A percentile compares a stretch with the other conserved stretches of the same genome.
Evolutionary conservation across 2,113 vertebrate genomes (phyloP).

Genomic region (Empidonax traillii): DNA sequence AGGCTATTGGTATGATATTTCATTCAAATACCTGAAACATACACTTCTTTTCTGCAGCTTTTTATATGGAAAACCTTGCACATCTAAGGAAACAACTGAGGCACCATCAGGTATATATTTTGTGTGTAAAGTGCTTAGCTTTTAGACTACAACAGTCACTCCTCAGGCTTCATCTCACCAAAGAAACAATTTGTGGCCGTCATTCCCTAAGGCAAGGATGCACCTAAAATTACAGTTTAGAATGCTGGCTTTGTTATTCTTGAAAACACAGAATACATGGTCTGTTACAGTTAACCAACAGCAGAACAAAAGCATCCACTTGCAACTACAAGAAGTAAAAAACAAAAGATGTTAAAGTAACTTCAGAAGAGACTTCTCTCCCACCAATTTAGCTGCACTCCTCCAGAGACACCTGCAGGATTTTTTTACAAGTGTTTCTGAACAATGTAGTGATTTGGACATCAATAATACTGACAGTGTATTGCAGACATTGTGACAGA

Average conservation of each 20-base stretch:
- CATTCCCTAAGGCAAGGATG: neutral
- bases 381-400: neutral
- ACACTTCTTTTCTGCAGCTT: neutral
- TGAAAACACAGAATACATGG: neutral
- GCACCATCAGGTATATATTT: neutral
- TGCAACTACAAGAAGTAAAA: neutral
- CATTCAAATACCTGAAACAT: neutral
- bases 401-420: neutral
- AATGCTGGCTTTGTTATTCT: neutral
- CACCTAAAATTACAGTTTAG: neutral
- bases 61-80: neutral
- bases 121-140: neutral
- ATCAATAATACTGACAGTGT: neutral
- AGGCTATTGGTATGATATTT: neutral
- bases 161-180: neutral
- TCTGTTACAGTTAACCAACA: neutral
- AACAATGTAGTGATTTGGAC: neutral
- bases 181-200: neutral
- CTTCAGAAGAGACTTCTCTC: neutral
- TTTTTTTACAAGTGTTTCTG: neutral
- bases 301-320: neutral
- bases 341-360: neutral
- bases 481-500: neutral
- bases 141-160: neutral
- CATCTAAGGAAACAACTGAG: neutral